Evolutionary conservation across 2,888 invertebrate genomes (phyloP).

Genomic region (Oscheius sp.): DNA sequence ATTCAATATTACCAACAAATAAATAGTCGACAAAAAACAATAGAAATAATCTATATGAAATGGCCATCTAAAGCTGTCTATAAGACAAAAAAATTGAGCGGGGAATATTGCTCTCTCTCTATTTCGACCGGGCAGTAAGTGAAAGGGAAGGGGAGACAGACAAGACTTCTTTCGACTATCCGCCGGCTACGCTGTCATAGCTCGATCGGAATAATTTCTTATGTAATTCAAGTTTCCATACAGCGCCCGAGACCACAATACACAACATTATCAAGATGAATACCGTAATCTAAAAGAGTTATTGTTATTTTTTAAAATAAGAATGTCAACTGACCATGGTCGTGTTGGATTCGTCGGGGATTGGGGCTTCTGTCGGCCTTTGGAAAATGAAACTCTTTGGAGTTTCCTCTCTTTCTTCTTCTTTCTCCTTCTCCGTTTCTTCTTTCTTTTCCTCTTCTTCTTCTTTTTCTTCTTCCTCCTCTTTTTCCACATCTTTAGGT

Average conservation of each 20-base stretch:
- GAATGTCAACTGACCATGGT: slow-evolving; percentile 49
- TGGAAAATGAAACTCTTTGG: slow-evolving; percentile 67
- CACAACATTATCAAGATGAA: slow-evolving; percentile 71
- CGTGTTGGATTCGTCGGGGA: slow-evolving; percentile 63
- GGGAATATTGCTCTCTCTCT: slow-evolving; percentile 15
- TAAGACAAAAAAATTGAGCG: slow-evolving; percentile 25
- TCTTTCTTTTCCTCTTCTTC: slow-evolving; percentile 51
- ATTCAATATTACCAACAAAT: slow-evolving; percentile 2
- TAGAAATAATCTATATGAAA: neutral
- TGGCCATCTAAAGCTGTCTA: slow-evolving; percentile 23
- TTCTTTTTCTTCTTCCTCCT: slow-evolving; percentile 38
- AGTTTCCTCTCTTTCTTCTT: slow-evolving; percentile 44
- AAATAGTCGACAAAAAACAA: slow-evolving; percentile 14
- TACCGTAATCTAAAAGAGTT: slow-evolving; percentile 56
- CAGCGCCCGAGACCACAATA: slow-evolving; percentile 70
- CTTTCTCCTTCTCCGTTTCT: slow-evolving; percentile 46
- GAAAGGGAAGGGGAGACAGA: slow-evolving; percentile 23
- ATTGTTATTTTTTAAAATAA: neutral
- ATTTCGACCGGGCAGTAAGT: slow-evolving; percentile 20
- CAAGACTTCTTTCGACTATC: too few species aligned
- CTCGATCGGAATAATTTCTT: slow-evolving; percentile 72
- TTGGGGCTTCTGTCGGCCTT: slow-evolving; percentile 64
- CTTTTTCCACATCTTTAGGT: slow-evolving; percentile 38
- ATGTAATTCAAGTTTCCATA: slow-evolving; percentile 72
- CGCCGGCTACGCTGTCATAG: slow-evolving; percentile 71